Percentiles rank a stretch among this genome's conserved stretches.
Conservation (phyloP, 2,888 invertebrate genomes). For the Drosophila colorata region DNA sequence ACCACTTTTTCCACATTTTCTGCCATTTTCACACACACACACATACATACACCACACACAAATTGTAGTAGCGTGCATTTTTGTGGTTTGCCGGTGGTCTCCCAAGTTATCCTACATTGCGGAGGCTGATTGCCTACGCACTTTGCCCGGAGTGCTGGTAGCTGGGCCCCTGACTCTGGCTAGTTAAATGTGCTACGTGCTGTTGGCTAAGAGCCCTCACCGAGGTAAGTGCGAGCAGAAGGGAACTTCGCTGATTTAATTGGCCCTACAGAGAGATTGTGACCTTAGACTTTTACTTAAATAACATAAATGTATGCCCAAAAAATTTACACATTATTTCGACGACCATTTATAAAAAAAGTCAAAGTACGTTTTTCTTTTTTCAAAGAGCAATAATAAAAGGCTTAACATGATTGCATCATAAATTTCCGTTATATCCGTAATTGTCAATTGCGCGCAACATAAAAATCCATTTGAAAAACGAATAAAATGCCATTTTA, state of each 20-base stretch:
- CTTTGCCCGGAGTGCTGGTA: conserved; percentile 12
- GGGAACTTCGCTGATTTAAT: conserved; percentile 47
- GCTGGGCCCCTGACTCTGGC: conserved; percentile 6
- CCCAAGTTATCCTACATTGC: conserved; percentile 41
- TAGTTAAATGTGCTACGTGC: conserved; percentile 64
- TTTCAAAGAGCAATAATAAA: conserved; percentile 27
- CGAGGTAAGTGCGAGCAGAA: background rate
- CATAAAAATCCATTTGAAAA: conserved; percentile 77
- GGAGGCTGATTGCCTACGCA: conserved; percentile 64
- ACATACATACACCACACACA: conserved; percentile 11
- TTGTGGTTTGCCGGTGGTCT: conserved; percentile 55
- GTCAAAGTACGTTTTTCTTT: conserved; percentile 9
- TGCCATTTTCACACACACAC: conserved; percentile 56
- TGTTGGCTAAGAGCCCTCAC: conserved; percentile 50
- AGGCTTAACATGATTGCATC: conserved; percentile 54
- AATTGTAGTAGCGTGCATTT: conserved; percentile 47
- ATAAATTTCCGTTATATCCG: conserved; percentile 68
- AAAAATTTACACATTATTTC: background rate
- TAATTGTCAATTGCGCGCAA: conserved; percentile 73
- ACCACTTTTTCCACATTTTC: conserved; percentile 67
- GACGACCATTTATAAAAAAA: background rate
- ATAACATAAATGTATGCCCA: background rate
- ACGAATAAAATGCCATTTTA: conserved; percentile 64
- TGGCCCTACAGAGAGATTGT: conserved; percentile 30
- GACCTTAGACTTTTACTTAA: conserved; percentile 14